phyloP scores from a whole-genome alignment of 2,113 vertebrate genomes.

The Cynocephalus volans region DNA sequence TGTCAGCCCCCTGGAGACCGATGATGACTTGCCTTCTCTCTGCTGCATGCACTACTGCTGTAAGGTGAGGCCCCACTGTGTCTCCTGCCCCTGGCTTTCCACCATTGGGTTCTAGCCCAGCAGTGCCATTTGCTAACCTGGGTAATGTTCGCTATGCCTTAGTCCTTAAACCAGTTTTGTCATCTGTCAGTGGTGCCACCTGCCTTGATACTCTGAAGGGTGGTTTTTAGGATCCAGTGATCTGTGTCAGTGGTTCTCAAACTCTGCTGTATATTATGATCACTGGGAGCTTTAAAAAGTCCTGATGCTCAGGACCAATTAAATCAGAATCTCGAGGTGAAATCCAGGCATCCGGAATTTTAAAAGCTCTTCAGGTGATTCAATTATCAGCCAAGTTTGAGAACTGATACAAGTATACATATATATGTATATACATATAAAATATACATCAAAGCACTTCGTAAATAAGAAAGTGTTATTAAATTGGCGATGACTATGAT shows the following conservation, averaged over 20 bases:
- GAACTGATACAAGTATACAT: not conserved
- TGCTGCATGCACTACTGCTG: conserved; percentile 98
- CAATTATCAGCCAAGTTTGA: conserved; percentile 6
- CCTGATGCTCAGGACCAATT: not conserved
- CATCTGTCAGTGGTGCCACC: not conserved
- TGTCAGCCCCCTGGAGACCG: conserved; percentile 88
- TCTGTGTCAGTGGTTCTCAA: not conserved
- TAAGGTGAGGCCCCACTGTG: conserved; percentile 88
- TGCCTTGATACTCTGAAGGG: not conserved
- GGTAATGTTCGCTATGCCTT: not conserved
- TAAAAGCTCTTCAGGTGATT: not conserved
- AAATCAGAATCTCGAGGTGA: not conserved
- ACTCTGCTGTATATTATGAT: not conserved
- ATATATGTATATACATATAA: not conserved
- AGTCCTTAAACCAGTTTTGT: not conserved
- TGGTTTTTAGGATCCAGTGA: not conserved
- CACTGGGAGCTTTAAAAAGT: not conserved
- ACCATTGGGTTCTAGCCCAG: not conserved
- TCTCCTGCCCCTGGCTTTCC: not conserved
- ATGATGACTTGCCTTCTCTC: conserved; percentile 90
- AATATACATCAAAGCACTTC: not conserved
- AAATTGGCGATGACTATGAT: not conserved
- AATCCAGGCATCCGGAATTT: not conserved
- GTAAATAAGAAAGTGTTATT: not conserved
- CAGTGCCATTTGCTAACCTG: not conserved